phyloP scores from a whole-genome alignment of 1,140 invertebrate genomes.

The Potamilus streckersoni region DNA sequence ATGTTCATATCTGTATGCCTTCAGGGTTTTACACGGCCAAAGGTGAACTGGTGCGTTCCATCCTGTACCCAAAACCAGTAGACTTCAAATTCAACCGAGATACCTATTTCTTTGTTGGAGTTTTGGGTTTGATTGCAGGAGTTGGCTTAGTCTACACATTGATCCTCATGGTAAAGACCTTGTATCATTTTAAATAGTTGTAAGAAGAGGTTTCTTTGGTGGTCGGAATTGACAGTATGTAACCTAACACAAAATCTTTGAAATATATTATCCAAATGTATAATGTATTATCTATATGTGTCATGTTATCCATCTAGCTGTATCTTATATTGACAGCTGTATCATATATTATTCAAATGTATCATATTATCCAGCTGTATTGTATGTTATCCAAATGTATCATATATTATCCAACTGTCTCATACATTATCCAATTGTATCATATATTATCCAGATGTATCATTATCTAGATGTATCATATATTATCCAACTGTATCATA shows the following conservation, averaged over 20 bases:
- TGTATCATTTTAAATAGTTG: not conserved
- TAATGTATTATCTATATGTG: no score
- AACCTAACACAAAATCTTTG: not conserved
- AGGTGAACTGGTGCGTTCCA: conserved; percentile 89
- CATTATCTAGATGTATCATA: no score
- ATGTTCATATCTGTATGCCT: conserved; percentile 10
- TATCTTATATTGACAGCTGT: no score
- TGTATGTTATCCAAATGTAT: no score
- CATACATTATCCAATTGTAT: no score
- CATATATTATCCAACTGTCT: no score
- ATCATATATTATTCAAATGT: no score
- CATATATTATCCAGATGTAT: no score
- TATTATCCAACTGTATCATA: no score
- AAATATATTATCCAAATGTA: not conserved
- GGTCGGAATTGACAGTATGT: not conserved
- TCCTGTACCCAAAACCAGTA: conserved; percentile 91
- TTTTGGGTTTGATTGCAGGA: conserved; percentile 81
- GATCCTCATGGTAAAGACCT: conserved; percentile 78
- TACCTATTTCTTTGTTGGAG: conserved; percentile 88
- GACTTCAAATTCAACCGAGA: conserved; percentile 94
- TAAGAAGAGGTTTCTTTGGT: not conserved
- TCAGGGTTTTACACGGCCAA: conserved; percentile 88
- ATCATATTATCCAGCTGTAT: no score
- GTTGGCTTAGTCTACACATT: conserved; percentile 88
- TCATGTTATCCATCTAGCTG: no score